A percentile compares a stretch with the other conserved stretches of the same genome.
These are phyloP conservation scores for cattle (Bos taurus) DNA, from an alignment of 2,113 vertebrate genomes.

Conservation along the genomic window DNA sequence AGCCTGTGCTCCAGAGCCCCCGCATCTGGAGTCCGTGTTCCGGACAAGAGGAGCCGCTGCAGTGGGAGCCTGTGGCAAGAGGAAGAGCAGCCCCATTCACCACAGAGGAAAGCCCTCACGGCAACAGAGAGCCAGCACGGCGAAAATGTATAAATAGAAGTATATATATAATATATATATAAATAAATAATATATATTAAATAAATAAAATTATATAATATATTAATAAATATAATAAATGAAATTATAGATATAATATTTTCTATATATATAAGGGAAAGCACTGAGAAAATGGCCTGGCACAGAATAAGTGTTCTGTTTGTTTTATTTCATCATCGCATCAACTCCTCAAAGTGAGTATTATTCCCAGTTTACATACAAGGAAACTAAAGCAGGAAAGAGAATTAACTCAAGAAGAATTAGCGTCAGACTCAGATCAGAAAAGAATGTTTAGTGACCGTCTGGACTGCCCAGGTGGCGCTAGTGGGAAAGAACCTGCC, in stretches of 20 bases:
- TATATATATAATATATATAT: fast-evolving
- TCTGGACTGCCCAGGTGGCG: background rate
- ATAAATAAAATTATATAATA: too few species aligned
- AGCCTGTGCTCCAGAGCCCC: background rate
- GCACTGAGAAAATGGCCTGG: background rate
- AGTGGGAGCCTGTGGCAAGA: fast-evolving
- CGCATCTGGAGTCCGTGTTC: background rate
- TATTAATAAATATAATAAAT: background rate
- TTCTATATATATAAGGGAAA: background rate
- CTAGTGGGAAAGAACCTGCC: background rate
- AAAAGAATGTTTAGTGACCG: background rate
- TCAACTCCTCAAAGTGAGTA: background rate
- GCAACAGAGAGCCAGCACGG: background rate
- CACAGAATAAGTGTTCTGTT: background rate
- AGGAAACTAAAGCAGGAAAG: background rate
- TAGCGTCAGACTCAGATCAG: background rate
- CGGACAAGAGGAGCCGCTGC: fast-evolving
- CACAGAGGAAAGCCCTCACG: background rate
- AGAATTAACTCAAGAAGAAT: background rate
- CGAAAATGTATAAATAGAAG: fast-evolving
- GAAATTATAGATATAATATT: too few species aligned
- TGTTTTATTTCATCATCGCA: background rate
- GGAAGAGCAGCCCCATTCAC: background rate
- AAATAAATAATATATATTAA: too few species aligned
- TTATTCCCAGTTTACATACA: background rate